Conservation (phyloP, 2,888 invertebrate genomes). For the Amaurobius ferox region DNA sequence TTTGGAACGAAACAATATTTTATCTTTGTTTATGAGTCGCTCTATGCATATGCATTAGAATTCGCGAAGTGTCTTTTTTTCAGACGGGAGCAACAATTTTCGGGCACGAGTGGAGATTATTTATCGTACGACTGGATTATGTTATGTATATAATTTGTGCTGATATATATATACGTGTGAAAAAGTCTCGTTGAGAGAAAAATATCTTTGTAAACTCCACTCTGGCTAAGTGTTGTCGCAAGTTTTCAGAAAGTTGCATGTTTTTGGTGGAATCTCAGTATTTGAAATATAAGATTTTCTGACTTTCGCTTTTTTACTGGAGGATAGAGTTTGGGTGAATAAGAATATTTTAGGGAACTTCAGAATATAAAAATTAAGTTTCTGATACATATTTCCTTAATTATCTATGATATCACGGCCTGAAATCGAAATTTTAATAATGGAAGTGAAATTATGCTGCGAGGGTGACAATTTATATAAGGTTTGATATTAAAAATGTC, state of each 20-base stretch:
- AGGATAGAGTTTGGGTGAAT: too few relatives aligned
- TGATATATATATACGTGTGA: background rate
- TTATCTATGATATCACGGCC: too few relatives aligned
- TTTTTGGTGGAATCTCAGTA: background rate
- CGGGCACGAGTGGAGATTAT: background rate
- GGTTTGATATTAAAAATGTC: too few relatives aligned
- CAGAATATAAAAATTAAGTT: too few relatives aligned
- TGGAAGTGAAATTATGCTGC: too few relatives aligned
- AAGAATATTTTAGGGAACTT: too few relatives aligned
- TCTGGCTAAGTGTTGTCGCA: background rate
- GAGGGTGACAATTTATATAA: too few relatives aligned
- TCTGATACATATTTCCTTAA: too few relatives aligned
- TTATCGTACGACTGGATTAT: background rate
- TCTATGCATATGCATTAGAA: constrained; percentile 15
- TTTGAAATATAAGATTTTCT: too few relatives aligned
- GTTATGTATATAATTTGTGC: background rate
- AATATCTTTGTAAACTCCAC: background rate
- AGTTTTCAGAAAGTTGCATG: background rate
- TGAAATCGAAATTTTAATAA: too few relatives aligned
- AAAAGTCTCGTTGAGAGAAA: background rate
- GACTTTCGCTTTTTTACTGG: too few relatives aligned
- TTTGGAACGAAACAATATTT: constrained; percentile 11
- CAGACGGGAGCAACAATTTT: constrained; percentile 4
- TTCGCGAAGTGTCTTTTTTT: background rate
- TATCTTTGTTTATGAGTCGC: constrained; percentile 14